Evolutionary conservation across 2,888 invertebrate genomes (phyloP), one percentile per base, ranked within the genome.

Genomic region (Deilephila elpenor): DNA sequence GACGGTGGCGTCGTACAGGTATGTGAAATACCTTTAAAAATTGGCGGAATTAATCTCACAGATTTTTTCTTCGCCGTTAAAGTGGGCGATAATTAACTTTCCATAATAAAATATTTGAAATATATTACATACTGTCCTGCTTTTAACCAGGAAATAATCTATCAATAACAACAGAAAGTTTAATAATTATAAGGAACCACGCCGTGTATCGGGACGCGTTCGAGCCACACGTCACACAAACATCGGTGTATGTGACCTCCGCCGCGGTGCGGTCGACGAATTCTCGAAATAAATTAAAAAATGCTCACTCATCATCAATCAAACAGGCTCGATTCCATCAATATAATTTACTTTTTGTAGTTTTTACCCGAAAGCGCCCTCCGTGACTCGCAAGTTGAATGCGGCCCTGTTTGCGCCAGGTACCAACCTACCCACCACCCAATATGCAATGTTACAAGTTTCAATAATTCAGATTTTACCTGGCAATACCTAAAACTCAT

Each of bases 331-430:
- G 94, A 94, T 91, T 93, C 93, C 94, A 92, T 94, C 94, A 90
- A 93, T 94, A 93, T 94, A 94, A 93, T 94, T 93, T 94, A 93
- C 90, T 94, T 94, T 94, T 94, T 93, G 92, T 93, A 92, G 91
- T 93, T 94, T 93, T 93, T 91, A 93, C 91, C 89, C 87, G 87
- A 93, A 94, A 93, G 90, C 92, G 86, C 91, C 91, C 88, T 89
- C 88, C 88, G 89, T 93, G 93, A 93, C 93, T 93, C 86, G 93
- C 91, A 89, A 86, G 83, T 91, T 87, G 78, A 78, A 17, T 67
- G 76, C 76, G 77, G 78, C 83, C 83, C 81, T 79, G 73, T 74
- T 75, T 78, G 83, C 83, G 85, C 91, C 93, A 92, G 93, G 93
- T 88, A 93, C 93, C 83, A 79, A 75, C 76, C 74, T 44, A 14